phyloP scores from a whole-genome alignment of 2,888 invertebrate species.

The Neoaliturus tenellus region DNA sequence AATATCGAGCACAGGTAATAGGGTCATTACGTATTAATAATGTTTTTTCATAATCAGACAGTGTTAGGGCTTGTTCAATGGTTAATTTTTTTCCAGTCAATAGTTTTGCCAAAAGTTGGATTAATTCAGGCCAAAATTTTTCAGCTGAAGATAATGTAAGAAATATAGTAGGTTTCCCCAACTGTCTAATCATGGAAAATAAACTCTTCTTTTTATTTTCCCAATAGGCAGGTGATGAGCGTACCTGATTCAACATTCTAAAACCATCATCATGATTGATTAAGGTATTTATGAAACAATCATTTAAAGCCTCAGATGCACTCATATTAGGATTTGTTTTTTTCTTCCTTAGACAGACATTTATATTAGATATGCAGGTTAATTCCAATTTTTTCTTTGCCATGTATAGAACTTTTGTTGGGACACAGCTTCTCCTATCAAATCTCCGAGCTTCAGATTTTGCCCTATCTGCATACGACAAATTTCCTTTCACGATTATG shows the following conservation, averaged over 20 bases:
- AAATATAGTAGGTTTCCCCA: constrained; percentile 4
- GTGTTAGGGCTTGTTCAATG: neutral
- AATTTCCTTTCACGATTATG: constrained; percentile 41
- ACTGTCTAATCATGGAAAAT: constrained; percentile 10
- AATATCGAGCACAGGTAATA: neutral
- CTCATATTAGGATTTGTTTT: neutral
- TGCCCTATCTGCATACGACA: constrained; percentile 32
- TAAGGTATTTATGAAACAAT: neutral
- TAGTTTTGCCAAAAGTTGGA: constrained; percentile 25
- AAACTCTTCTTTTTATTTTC: constrained; percentile 7
- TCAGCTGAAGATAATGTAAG: constrained; percentile 22
- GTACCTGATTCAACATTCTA: constrained; percentile 18
- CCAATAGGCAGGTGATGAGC: neutral
- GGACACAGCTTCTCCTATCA: constrained; percentile 40
- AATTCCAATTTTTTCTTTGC: neutral
- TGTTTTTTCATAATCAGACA: constrained; percentile 30
- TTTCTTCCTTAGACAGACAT: neutral
- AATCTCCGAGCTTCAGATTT: constrained; percentile 60
- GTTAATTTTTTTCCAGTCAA: neutral
- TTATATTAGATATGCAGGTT: neutral
- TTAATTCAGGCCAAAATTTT: constrained; percentile 31
- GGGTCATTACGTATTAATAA: constrained; percentile 18
- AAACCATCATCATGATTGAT: constrained; percentile 31
- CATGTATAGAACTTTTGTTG: neutral
- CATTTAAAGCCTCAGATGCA: constrained; percentile 11